Evolutionary conservation across 2,797 vertebrate genomes (phyloP).

Genomic region (Setipinna tenuifilis): DNA sequence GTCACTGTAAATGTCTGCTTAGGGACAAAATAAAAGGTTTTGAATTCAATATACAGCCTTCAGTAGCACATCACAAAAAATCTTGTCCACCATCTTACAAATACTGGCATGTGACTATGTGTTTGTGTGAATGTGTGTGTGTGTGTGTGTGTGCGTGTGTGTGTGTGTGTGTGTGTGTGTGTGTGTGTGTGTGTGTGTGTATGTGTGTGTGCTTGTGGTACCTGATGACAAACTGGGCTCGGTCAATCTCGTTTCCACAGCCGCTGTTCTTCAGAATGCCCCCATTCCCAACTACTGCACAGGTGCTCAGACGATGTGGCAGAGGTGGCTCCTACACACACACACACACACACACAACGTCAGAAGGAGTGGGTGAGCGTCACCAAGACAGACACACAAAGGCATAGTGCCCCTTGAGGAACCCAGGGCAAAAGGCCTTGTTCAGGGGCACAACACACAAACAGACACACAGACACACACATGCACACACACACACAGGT

Average conservation of each 20-base stretch:
- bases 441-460: too few relatives aligned
- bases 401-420: too few relatives aligned
- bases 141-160: slow-evolving; percentile 14
- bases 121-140: slow-evolving; percentile 31
- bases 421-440: too few relatives aligned
- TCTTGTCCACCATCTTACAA: too few relatives aligned
- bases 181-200: not conserved
- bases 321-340: slow-evolving; percentile 61
- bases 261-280: slow-evolving; percentile 82
- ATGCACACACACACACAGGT: too few relatives aligned
- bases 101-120: slow-evolving; percentile 29
- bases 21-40: too few relatives aligned
- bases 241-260: slow-evolving; percentile 80
- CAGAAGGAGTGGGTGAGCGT: too few relatives aligned
- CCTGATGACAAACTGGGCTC: slow-evolving; percentile 68
- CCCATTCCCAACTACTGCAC: slow-evolving; percentile 83
- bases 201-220: not conserved
- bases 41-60: too few relatives aligned
- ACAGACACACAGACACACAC: too few relatives aligned
- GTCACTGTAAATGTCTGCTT: too few relatives aligned
- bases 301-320: slow-evolving; percentile 81
- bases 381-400: not conserved
- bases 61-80: too few relatives aligned
- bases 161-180: not conserved
- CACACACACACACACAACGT: not conserved